Base-by-base conservation (phyloP, 2,113 vertebrate species). In the Motacilla tschutschensis region DNA sequence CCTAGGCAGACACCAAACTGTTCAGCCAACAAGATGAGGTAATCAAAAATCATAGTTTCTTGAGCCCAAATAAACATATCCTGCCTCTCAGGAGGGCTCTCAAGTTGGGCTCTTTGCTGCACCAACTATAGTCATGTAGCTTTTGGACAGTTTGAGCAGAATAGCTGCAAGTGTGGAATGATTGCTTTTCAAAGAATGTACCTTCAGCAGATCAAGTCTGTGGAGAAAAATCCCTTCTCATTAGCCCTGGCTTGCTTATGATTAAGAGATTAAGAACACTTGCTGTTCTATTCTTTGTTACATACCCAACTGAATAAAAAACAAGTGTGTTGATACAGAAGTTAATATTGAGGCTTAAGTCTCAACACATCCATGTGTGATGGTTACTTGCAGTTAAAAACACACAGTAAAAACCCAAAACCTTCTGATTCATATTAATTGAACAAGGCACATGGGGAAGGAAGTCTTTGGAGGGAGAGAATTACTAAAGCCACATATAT, bases 81-180 rank as follows among this genome's bases (percentile, higher is more conserved):
- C 33, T 47, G 4, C 15, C 14, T 57, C 21, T 66, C 28, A 74
- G 5, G 24, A 40, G 28, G 10, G 5, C 20, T 74, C 29, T 38
- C 0, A 1, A 33, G 4, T 21, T 2, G 1, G 7, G 8, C 3
- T 57, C 3, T 14, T 26, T 71, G 38, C 18, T 63, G 10, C 13
- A n/a, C 12, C 10, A 57, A 2, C 19, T 25, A 10, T 20, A 43
- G 31, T 29, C 3, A 7, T 17, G 25, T 25, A 51, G 26, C 12
- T 66, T 64, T 70, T 65, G 47, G 19, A 43, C 16, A 11, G 3
- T 47, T 83, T 77, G 29, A 24, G 13, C 33, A 60, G 48, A 63
- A 22, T 9, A 83, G 13, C 22, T 73, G 14, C 9, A 67, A 63
- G 41, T 6, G 13, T 36, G 20, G 8, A 54, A 73, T 1, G 1